Base-by-base conservation (phyloP, 2,888 invertebrate species). In the Gari tellinella region DNA sequence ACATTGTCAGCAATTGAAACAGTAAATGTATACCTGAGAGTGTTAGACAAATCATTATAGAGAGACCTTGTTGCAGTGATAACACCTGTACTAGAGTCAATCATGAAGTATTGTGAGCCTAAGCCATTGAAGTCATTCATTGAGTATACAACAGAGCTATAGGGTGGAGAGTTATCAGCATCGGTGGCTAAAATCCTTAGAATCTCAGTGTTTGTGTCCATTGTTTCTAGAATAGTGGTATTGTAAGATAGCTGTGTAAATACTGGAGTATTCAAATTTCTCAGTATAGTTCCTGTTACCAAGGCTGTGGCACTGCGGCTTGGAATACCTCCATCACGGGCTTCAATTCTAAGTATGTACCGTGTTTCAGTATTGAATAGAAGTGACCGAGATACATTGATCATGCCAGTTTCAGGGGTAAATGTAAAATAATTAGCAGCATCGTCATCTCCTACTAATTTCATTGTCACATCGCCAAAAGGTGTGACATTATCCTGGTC, bases 271-370 rank as follows among this genome's bases (percentile, higher is more conserved):
- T 73, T 65, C 61, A 88, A 63, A 49, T 88, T 88, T 10, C 85
- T 60, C 15, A 72, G 64, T 2, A 87, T 84, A 31, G 72, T 80
- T 37, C 87, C 81, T 31, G 68, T 72, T 2, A 85, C 81, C 15
- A 83, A 69, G 8, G 84, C 79, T 26, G 84, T 86, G 12, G 85
- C 81, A 66, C 77, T 82, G 17, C 67, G 64, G 1, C 88, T 61
- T 7, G 89, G 90, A 25, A 48, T 78, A 7, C 89, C 90, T 8
- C 88, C 88, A 73, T 90, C 90, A 56, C 72, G 61, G 0, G 87
- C 90, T n/a, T 85, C 82, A 52, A 89, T 79, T 31, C 88, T 77
- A 23, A 90, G 72, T 82, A 87, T 78, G 64, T 89, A 89, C 26
- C 78, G 69, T 1, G 81, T 74, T 3, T 48, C 64, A 12, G 82